These are phyloP conservation scores for Sitophilus oryzae DNA, from an alignment of 1,140 invertebrate species.

Conservation along the genomic window DNA sequence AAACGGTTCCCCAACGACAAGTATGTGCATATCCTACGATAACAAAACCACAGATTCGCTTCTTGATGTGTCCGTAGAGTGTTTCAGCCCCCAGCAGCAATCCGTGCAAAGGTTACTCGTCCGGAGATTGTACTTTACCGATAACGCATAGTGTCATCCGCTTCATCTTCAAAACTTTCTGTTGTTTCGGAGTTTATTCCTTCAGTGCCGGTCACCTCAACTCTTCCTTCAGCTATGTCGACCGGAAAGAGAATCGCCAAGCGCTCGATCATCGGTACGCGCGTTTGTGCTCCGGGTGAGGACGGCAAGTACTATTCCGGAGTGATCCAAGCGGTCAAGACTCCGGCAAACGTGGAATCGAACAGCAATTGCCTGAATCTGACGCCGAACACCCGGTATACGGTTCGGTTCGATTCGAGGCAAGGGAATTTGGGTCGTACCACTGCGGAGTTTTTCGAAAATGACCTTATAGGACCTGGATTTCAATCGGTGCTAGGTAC, in stretches of 20 bases:
- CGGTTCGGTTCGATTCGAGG: constrained; percentile 72
- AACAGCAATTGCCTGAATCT: constrained; percentile 58
- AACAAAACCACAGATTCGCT: constrained; percentile 31
- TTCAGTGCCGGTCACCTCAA: not conserved
- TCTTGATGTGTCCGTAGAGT: constrained; percentile 30
- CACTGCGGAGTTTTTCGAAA: constrained; percentile 70
- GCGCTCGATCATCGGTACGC: constrained; percentile 90
- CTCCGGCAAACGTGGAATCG: constrained; percentile 51
- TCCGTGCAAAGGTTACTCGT: constrained; percentile 35
- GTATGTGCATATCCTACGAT: constrained; percentile 38
- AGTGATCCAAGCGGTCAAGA: constrained; percentile 78
- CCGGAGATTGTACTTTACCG: constrained; percentile 37
- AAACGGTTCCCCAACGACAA: constrained; percentile 27
- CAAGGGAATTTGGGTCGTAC: constrained; percentile 47
- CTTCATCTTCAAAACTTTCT: constrained; percentile 29
- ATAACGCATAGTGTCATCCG: constrained; percentile 34
- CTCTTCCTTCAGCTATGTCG: constrained; percentile 58
- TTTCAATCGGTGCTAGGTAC: constrained; percentile 69
- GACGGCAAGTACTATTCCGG: constrained; percentile 90
- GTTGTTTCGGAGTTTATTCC: constrained; percentile 4
- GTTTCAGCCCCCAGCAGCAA: constrained; percentile 34
- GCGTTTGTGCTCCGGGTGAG: constrained; percentile 81
- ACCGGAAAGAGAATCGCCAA: constrained; percentile 89
- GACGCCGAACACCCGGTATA: constrained; percentile 69
- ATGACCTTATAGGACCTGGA: constrained; percentile 85